Evolutionary conservation across 2,113 vertebrate genomes (phyloP).

Genomic region (Atrichornis clamosus): DNA sequence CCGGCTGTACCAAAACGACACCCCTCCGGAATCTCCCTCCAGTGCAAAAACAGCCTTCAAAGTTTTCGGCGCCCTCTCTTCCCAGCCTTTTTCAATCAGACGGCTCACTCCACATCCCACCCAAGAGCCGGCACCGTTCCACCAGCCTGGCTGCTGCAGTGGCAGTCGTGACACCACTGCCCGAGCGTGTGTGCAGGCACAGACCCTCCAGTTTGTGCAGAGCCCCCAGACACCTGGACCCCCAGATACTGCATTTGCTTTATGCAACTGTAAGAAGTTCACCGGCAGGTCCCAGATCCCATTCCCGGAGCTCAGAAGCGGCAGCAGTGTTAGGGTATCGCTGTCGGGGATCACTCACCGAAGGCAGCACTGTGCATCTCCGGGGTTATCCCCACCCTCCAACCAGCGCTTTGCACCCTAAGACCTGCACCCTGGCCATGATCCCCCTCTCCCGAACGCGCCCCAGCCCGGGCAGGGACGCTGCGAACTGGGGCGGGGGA

Average conservation of each 20-base stretch:
- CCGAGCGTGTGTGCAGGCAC: neutral
- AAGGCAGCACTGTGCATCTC: neutral
- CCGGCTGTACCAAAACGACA: accelerated
- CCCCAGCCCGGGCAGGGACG: neutral
- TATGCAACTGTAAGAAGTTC: neutral
- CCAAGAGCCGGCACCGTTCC: neutral
- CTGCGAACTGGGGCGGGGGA: neutral
- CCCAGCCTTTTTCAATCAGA: neutral
- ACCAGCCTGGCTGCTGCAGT: neutral
- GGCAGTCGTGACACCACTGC: neutral
- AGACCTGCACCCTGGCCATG: neutral
- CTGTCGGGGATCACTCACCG: neutral
- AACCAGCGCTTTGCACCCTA: neutral
- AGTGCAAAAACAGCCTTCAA: neutral
- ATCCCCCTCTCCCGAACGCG: accelerated
- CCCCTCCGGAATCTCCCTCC: neutral
- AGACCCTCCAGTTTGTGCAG: neutral
- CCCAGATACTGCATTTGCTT: neutral
- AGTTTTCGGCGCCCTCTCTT: neutral
- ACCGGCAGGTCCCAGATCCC: neutral
- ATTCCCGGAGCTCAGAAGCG: neutral
- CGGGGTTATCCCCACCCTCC: neutral
- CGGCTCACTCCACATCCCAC: neutral
- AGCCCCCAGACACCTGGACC: neutral
- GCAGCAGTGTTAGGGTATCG: neutral